phyloP scores from a whole-genome alignment of 2,888 invertebrate genomes.

The Lottia gigantea region DNA sequence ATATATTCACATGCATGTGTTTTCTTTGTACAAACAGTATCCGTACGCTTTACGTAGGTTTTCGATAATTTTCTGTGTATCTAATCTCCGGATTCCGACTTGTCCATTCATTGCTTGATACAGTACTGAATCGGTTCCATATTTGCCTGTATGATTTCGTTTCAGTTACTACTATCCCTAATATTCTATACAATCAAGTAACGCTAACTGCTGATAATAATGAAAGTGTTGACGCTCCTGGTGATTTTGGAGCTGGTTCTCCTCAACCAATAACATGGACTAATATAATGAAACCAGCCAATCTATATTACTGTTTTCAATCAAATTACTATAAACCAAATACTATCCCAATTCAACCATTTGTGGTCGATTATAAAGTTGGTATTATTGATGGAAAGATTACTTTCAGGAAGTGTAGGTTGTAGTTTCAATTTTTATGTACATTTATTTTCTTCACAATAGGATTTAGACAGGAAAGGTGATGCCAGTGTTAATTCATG shows the following conservation, averaged over 20 bases:
- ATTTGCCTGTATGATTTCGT: not conserved
- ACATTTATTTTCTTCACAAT: no score
- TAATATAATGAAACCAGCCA: constrained; percentile 8
- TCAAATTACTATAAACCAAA: not conserved
- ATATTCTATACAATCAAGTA: not conserved
- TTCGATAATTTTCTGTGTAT: no score
- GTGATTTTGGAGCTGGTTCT: constrained; percentile 1
- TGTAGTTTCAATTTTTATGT: no score
- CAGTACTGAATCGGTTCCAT: no score
- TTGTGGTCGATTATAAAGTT: constrained; percentile 14
- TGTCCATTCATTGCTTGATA: no score
- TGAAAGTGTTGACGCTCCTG: constrained; percentile 1
- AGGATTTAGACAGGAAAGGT: no score
- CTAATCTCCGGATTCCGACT: no score
- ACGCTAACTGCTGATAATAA: not conserved
- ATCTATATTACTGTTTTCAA: constrained; percentile 1
- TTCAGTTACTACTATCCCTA: constrained; percentile 8
- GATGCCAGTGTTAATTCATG: no score
- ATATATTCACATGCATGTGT: no score
- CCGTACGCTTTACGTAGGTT: no score
- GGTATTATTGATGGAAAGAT: constrained; percentile 1
- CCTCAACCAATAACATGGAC: constrained; percentile 11
- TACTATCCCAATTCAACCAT: constrained; percentile 3
- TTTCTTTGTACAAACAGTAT: no score
- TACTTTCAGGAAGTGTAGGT: no score